Percentiles rank a stretch among this genome's conserved stretches.
Evolutionary conservation across 2,888 invertebrate species (phyloP).

Genomic region (Spilarctia lutea): DNA sequence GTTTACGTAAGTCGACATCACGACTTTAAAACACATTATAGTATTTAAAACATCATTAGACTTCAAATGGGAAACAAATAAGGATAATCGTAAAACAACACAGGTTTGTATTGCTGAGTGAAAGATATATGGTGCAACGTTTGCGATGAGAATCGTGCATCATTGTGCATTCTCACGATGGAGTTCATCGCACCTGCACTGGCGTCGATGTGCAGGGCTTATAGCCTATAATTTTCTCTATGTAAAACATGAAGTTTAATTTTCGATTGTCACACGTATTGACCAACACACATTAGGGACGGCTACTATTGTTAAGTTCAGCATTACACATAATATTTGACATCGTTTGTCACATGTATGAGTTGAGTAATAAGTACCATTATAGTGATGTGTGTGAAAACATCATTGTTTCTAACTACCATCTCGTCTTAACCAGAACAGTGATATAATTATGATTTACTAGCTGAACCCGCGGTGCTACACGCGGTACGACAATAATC

Average conservation of each 20-base stretch:
- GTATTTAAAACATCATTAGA: background rate
- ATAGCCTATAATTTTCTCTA: background rate
- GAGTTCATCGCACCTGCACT: conserved; percentile 52
- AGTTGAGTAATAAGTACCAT: background rate
- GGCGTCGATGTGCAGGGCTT: conserved; percentile 15
- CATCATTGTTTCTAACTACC: background rate
- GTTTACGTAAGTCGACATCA: background rate
- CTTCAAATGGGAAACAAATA: conserved; percentile 17
- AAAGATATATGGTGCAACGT: conserved; percentile 61
- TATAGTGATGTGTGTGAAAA: background rate
- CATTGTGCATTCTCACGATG: conserved; percentile 73
- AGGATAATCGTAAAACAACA: conserved; percentile 18
- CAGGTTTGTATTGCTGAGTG: conserved; percentile 23
- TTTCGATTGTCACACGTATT: background rate
- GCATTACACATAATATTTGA: background rate
- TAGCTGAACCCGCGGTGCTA: no score
- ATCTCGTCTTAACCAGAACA: background rate
- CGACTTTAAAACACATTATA: background rate
- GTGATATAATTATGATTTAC: background rate
- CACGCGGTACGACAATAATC: no score
- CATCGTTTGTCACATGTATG: background rate
- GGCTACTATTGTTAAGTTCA: background rate
- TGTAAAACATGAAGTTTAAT: background rate
- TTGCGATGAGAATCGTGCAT: conserved; percentile 64
- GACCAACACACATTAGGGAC: conserved; percentile 6